Conservation (phyloP, 1,140 invertebrate species). For the Pogonus chalceus region DNA sequence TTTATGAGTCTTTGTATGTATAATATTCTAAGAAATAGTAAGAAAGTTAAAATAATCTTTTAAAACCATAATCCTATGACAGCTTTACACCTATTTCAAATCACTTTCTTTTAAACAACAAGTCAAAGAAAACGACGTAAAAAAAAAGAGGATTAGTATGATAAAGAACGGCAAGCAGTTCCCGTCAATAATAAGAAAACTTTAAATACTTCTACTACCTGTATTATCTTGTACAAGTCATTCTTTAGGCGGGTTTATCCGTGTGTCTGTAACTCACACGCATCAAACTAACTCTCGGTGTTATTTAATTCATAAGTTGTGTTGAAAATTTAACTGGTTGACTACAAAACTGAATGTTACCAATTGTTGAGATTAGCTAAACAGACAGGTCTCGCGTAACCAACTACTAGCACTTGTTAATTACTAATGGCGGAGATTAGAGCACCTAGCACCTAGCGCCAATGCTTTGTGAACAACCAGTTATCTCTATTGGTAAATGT, state of each 20-base stretch:
- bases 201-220: not conserved
- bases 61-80: too few relatives aligned
- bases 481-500: conserved; percentile 25
- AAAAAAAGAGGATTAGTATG: not conserved
- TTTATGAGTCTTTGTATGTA: too few relatives aligned
- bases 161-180: not conserved
- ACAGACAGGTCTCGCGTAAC: conserved; percentile 11
- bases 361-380: conserved; percentile 13
- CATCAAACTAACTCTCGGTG: too few relatives aligned
- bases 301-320: not conserved
- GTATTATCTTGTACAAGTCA: not conserved
- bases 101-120: too few relatives aligned
- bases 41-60: too few relatives aligned
- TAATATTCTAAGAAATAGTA: too few relatives aligned
- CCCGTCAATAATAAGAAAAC: not conserved
- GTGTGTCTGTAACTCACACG: too few relatives aligned
- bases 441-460: conserved; percentile 8
- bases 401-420: conserved; percentile 24
- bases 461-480: conserved; percentile 21
- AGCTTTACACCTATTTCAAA: too few relatives aligned
- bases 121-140: too few relatives aligned
- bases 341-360: too few relatives aligned
- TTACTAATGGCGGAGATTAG: conserved; percentile 18
- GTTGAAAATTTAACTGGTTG: not conserved
- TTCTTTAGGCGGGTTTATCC: not conserved